These are phyloP conservation scores for Drosophila melanica DNA, from an alignment of 1,140 invertebrate species.

Conservation along the genomic window DNA sequence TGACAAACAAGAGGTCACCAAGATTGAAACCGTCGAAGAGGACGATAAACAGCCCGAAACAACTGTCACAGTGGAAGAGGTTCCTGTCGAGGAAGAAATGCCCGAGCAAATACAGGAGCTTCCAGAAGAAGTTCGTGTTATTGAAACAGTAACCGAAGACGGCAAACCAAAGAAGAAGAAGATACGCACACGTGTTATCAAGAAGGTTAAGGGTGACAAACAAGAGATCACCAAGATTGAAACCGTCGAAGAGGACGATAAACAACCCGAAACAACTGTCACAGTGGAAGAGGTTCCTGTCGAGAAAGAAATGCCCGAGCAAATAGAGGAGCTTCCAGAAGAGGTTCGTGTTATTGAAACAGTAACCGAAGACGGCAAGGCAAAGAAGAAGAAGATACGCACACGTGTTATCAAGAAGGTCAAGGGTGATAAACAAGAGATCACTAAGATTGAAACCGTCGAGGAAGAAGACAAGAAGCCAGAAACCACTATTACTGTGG, in stretches of 20 bases:
- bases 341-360: slow-evolving; percentile 49
- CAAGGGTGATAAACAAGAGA: slow-evolving; percentile 80
- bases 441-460: slow-evolving; percentile 84
- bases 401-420: slow-evolving; percentile 82
- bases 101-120: slow-evolving; percentile 51
- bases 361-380: slow-evolving; percentile 46
- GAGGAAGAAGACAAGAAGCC: slow-evolving; percentile 84
- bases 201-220: slow-evolving; percentile 68
- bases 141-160: slow-evolving; percentile 53
- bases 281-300: slow-evolving; percentile 50
- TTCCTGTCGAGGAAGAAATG: slow-evolving; percentile 35
- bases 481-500: slow-evolving; percentile 74
- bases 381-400: slow-evolving; percentile 62
- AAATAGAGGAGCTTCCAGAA: slow-evolving; percentile 59
- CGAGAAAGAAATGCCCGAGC: slow-evolving; percentile 35
- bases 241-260: slow-evolving; percentile 72
- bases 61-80: no score
- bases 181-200: slow-evolving; percentile 54
- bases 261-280: slow-evolving; percentile 49
- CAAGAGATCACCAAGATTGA: slow-evolving; percentile 83
- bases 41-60: no score
- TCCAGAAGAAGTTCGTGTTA: slow-evolving; percentile 58
- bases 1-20: slow-evolving; percentile 78
- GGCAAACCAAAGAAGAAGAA: slow-evolving; percentile 67
- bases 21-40: slow-evolving; percentile 79